A percentile compares a stretch with the other conserved stretches of the same genome.
Conservation (phyloP, 2,888 invertebrate species). For the Megamerina dolium region DNA sequence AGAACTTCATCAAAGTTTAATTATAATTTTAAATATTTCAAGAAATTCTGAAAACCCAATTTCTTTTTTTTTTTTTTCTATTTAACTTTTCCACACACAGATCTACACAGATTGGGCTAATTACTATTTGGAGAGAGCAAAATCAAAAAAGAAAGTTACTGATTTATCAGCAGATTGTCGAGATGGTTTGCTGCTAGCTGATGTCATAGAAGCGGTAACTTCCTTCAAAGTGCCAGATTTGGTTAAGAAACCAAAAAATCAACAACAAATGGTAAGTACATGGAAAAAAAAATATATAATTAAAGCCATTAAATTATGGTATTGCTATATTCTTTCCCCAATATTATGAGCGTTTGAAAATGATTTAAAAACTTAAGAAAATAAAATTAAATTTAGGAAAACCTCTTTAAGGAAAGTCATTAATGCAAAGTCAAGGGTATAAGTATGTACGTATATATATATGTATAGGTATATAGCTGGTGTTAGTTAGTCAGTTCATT, state of each 20-base stretch:
- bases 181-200: conserved; percentile 86
- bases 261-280: conserved; percentile 84
- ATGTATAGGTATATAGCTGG: too few species aligned
- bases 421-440: conserved; percentile 14
- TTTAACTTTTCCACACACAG: too few species aligned
- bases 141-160: conserved; percentile 75
- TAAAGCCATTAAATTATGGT: not conserved
- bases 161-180: conserved; percentile 87
- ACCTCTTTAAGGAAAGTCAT: conserved; percentile 14
- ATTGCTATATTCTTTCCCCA: not conserved
- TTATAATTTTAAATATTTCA: too few species aligned
- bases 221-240: conserved; percentile 69
- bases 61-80: too few species aligned
- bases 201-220: conserved; percentile 91
- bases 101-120: conserved; percentile 99
- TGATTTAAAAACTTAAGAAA: conserved; percentile 15
- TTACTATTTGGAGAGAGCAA: conserved; percentile 89
- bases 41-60: too few species aligned
- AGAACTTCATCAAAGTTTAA: too few species aligned
- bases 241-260: conserved; percentile 79
- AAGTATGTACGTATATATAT: too few species aligned
- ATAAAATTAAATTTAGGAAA: not conserved
- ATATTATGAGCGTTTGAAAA: conserved; percentile 14
- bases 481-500: too few species aligned
- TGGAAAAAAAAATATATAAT: not conserved